A percentile compares a stretch with the other conserved stretches of the same genome.
Evolutionary conservation across 2,113 vertebrate genomes (phyloP).

Genomic region (Leucosticte australis): DNA sequence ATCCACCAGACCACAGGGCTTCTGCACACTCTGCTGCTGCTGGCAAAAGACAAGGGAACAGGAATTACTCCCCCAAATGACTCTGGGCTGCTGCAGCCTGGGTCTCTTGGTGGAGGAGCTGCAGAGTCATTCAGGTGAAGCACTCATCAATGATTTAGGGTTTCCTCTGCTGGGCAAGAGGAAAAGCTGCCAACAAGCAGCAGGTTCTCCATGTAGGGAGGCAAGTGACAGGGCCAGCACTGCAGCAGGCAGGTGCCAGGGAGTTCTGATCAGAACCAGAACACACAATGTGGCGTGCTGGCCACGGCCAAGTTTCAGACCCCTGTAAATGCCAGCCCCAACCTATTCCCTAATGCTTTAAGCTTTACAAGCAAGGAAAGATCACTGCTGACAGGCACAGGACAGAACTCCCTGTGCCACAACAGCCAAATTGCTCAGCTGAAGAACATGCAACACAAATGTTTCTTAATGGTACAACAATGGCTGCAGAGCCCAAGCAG

Average conservation of each 20-base stretch:
- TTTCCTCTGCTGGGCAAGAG: neutral
- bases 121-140: neutral
- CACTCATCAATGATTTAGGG: neutral
- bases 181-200: neutral
- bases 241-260: neutral
- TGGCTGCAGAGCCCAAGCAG: neutral
- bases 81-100: neutral
- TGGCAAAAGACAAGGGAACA: neutral
- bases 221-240: neutral
- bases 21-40: neutral
- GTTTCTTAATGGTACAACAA: neutral
- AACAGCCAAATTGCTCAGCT: neutral
- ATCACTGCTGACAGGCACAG: neutral
- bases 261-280: neutral
- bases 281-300: neutral
- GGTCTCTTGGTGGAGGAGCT: neutral
- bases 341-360: neutral
- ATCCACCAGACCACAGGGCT: neutral
- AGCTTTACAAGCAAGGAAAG: neutral
- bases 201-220: neutral
- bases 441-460: neutral
- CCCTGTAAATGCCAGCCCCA: neutral
- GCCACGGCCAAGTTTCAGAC: neutral
- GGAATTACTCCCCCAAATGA: neutral
- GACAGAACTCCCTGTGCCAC: neutral